Base-by-base conservation (phyloP, 2,113 vertebrate genomes). In the Isurus oxyrinchus region DNA sequence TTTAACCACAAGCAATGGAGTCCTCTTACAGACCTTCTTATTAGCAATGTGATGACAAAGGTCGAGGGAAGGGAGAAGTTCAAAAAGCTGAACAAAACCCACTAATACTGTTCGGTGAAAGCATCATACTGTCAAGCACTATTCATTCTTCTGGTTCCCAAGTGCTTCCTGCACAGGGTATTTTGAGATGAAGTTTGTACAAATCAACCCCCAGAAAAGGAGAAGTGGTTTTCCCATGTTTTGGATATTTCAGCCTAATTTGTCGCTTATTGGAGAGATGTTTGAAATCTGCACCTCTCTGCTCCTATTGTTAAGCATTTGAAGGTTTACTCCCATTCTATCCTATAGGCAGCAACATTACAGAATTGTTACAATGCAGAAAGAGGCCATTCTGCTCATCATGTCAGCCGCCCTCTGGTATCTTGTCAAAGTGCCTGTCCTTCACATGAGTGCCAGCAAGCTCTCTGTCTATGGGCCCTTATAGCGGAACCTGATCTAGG, bases 31-130 rank as follows among this genome's bases (percentile, higher is more conserved):
- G 88, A 35, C 88, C 55, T 59, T 61, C 59, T 94, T 63, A 93
- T 63, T 63, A 63, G 59, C 59, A 40, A 94, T 23, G 90, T 94
- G 90, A 63, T 63, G 90, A 94, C 90, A 94, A 94, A 94, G 59
- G 59, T 63, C 40, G 35, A 63, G 61, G 90, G 61, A 94, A 94
- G 59, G 19, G 40, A 63, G 90, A 44, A n/a, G 59, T 94, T 94
- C 59, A 63, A 66, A 90, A 94, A 94, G 90, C 59, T 8, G 59
- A 94, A 31, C 19, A 61, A 14, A 40, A 61, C 90, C 31, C 88
- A 91, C 59, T 61, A 94, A 66, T 40, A 44, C 23, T 44, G 59
- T 94, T 66, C 19, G 19, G 57, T 63, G 16, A 63, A 63, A 63
- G 16, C 90, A 40, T 94, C 44, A 23, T 63, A 61, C 90, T 40